Evolutionary conservation across 2,113 vertebrate species (phyloP).

Genomic region (Scortum barcoo): DNA sequence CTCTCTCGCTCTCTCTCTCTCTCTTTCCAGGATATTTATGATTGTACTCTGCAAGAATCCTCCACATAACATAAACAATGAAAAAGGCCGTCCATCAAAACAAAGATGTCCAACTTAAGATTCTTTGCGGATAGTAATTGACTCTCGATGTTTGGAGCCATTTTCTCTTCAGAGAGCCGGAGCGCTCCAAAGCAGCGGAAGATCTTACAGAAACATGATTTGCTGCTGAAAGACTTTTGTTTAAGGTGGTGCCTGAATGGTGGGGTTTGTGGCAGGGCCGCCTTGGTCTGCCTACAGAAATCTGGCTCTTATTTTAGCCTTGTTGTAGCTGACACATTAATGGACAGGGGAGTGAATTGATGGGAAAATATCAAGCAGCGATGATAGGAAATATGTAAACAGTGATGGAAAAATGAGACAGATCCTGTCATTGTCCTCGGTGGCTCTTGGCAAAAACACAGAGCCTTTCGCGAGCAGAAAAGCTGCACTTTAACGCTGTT

Average conservation of each 20-base stretch:
- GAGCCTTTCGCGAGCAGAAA: slow-evolving; percentile 21
- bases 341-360: slow-evolving; percentile 53
- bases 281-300: slow-evolving; percentile 54
- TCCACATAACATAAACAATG: slow-evolving; percentile 50
- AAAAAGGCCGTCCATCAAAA: slow-evolving; percentile 53
- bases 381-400: slow-evolving; percentile 65
- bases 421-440: slow-evolving; percentile 51
- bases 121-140: slow-evolving; percentile 47
- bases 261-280: slow-evolving; percentile 44
- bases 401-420: slow-evolving; percentile 57
- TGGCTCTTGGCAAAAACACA: slow-evolving; percentile 18
- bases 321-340: slow-evolving; percentile 63
- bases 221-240: slow-evolving; percentile 65
- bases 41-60: slow-evolving; percentile 40
- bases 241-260: slow-evolving; percentile 57
- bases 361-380: slow-evolving; percentile 55
- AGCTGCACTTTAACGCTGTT: slow-evolving; percentile 17
- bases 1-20: background rate
- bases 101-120: slow-evolving; percentile 33
- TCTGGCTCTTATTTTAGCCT: slow-evolving; percentile 60
- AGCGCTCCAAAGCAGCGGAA: slow-evolving; percentile 3
- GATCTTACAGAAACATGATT: slow-evolving; percentile 55
- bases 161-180: slow-evolving; percentile 31
- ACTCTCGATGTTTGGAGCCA: slow-evolving; percentile 40
- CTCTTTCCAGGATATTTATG: slow-evolving; percentile 11